These are phyloP conservation scores for Eupristina koningsbergeri DNA, from an alignment of 1,140 invertebrate genomes.

Conservation along the genomic window DNA sequence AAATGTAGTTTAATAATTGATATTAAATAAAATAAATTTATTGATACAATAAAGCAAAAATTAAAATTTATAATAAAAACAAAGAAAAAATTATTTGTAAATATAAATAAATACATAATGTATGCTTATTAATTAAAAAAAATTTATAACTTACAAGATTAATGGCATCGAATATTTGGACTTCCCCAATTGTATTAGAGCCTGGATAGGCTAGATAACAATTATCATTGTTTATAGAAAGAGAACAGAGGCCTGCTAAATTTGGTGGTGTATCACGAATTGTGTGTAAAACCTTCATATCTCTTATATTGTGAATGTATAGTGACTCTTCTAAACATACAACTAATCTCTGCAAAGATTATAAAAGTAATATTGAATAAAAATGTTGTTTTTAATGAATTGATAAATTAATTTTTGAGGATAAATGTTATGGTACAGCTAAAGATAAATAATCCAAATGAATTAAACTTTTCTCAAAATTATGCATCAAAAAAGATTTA, in stretches of 20 bases:
- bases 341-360: conserved; percentile 85
- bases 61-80: too few species aligned
- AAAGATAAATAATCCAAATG: neutral
- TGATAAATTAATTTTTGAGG: neutral
- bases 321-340: conserved; percentile 98
- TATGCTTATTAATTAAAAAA: neutral
- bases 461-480: too few species aligned
- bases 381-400: neutral
- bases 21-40: neutral
- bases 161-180: conserved; percentile 98
- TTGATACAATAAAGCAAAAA: neutral
- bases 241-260: conserved; percentile 90
- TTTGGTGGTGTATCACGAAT: conserved; percentile 98
- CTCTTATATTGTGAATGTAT: conserved; percentile 98
- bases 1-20: neutral
- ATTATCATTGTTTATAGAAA: conserved; percentile 90
- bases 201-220: conserved; percentile 98
- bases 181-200: conserved; percentile 92
- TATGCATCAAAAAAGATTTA: neutral
- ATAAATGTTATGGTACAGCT: neutral
- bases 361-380: conserved; percentile 26
- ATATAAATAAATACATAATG: too few species aligned
- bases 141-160: conserved; percentile 83
- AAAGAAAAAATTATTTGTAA: too few species aligned
- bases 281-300: conserved; percentile 99